Percentiles rank a stretch among this genome's conserved stretches.
Evolutionary conservation across 2,113 vertebrate species (phyloP).

Genomic region (Hiodon alosoides): DNA sequence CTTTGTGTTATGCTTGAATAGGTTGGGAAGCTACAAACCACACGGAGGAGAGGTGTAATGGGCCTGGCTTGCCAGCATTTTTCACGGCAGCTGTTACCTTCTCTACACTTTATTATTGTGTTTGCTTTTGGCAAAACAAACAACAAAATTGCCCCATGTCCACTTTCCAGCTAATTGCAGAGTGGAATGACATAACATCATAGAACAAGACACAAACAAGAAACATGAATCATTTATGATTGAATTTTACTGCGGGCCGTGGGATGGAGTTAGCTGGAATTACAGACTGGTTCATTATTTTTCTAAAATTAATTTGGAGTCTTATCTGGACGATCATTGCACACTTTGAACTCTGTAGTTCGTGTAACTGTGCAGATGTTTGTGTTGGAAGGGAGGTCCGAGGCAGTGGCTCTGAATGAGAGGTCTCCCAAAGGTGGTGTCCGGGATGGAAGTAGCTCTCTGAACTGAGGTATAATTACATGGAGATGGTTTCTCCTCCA

Average conservation of each 20-base stretch:
- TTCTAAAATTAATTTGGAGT: slow-evolving; percentile 16
- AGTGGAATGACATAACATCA: slow-evolving; percentile 2
- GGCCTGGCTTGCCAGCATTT: background rate
- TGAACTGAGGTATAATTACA: slow-evolving; percentile 16
- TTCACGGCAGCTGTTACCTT: background rate
- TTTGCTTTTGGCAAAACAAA: no score
- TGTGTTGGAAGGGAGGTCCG: slow-evolving; percentile 18
- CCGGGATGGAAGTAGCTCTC: slow-evolving; percentile 7
- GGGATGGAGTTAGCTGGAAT: slow-evolving; percentile 10
- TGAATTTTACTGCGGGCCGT: slow-evolving; percentile 6
- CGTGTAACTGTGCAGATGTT: slow-evolving; percentile 19
- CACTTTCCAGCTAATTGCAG: background rate
- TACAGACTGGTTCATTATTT: slow-evolving; percentile 18
- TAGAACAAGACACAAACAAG: background rate
- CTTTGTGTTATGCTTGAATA: background rate
- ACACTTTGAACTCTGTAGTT: slow-evolving; percentile 6
- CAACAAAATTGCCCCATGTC: background rate
- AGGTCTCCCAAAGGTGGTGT: slow-evolving; percentile 14
- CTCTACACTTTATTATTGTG: background rate
- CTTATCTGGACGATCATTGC: slow-evolving; percentile 19
- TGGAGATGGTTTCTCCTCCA: slow-evolving; percentile 16
- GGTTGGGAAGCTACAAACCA: background rate
- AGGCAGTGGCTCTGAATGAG: slow-evolving; percentile 4
- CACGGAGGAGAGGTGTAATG: background rate
- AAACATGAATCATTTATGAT: background rate